These are phyloP conservation scores for Tipula lateralis DNA, from an alignment of 2,888 invertebrate genomes.

Conservation along the genomic window DNA sequence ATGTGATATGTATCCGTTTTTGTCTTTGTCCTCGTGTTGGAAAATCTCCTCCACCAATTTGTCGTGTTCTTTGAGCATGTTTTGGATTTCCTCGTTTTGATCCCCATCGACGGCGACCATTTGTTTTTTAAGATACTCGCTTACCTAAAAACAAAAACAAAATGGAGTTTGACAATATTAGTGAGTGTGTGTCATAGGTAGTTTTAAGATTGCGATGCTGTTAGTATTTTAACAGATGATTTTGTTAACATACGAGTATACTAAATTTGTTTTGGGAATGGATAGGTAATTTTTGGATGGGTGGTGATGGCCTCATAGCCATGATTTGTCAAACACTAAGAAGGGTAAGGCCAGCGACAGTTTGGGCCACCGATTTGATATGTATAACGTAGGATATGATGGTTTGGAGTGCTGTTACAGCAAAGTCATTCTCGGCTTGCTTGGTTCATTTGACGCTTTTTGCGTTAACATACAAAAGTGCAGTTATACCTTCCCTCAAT, in stretches of 20 bases:
- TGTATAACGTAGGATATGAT: no score
- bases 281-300: no score
- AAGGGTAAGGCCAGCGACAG: no score
- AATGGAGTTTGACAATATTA: background rate
- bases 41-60: conserved; percentile 94
- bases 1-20: conserved; percentile 92
- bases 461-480: no score
- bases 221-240: background rate
- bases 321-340: no score
- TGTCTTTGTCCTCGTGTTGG: conserved; percentile 95
- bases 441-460: no score
- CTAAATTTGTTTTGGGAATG: no score
- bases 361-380: no score
- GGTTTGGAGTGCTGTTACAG: no score
- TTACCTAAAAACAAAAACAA: conserved; percentile 59
- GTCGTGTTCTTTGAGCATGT: conserved; percentile 82
- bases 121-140: conserved; percentile 87
- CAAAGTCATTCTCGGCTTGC: no score
- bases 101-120: conserved; percentile 77
- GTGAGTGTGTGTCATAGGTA: background rate
- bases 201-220: background rate
- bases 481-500: no score
- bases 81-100: conserved; percentile 71
- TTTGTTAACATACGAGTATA: background rate
- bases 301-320: no score